These are phyloP conservation scores for Bhutanitis thaidina DNA, from an alignment of 2,888 invertebrate genomes.

Conservation along the genomic window DNA sequence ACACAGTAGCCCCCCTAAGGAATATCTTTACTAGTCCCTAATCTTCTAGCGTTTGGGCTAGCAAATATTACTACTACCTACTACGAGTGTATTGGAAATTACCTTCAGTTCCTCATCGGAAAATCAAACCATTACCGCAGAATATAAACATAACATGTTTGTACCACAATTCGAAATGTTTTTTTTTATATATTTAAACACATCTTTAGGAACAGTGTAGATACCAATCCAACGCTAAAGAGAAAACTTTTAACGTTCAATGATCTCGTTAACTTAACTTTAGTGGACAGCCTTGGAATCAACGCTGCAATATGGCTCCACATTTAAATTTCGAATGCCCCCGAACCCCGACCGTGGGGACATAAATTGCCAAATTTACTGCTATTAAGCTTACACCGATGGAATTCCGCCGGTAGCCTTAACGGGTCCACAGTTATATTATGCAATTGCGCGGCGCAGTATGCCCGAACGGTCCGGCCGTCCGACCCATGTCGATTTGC, in stretches of 20 bases:
- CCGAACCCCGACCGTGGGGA: neutral
- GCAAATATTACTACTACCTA: too few species aligned
- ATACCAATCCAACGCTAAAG: neutral
- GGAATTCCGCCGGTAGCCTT: neutral
- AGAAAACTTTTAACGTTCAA: neutral
- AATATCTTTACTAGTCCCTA: too few species aligned
- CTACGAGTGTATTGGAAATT: too few species aligned
- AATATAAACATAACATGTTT: too few species aligned
- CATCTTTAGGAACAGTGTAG: too few species aligned
- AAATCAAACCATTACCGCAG: too few species aligned
- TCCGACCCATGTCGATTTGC: conserved; percentile 8
- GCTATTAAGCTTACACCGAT: conserved; percentile 3
- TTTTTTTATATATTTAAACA: too few species aligned
- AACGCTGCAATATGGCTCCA: neutral
- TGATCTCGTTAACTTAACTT: neutral
- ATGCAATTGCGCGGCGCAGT: conserved; percentile 5
- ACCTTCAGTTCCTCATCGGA: too few species aligned
- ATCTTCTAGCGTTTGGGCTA: too few species aligned
- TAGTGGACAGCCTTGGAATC: neutral
- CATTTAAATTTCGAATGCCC: neutral
- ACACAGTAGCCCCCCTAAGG: too few species aligned
- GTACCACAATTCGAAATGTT: too few species aligned
- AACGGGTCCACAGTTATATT: neutral
- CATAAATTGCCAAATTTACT: conserved; percentile 15
- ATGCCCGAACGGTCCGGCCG: neutral